These are phyloP conservation scores for Otocyon megalotis DNA, from an alignment of 2,113 vertebrate genomes.

Conservation along the genomic window DNA sequence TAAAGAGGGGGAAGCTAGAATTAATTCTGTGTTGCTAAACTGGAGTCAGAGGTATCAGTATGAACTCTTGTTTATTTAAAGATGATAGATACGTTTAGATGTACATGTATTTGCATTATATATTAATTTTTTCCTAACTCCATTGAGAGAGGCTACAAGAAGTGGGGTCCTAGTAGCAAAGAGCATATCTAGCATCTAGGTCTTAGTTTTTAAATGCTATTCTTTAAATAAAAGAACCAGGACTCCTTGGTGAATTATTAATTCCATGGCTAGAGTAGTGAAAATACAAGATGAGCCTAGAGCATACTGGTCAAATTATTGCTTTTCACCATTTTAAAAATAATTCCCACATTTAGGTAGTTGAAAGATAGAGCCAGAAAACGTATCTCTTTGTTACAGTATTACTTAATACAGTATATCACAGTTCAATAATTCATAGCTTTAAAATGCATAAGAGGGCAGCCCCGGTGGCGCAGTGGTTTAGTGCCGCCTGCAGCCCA, in stretches of 20 bases:
- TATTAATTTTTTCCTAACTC: background rate
- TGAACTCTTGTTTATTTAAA: background rate
- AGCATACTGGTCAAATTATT: background rate
- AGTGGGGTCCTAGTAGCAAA: background rate
- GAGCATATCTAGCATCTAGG: background rate
- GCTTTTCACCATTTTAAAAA: slow-evolving; percentile 23
- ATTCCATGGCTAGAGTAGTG: background rate
- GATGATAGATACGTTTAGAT: background rate
- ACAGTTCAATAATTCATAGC: background rate
- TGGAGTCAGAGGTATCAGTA: background rate
- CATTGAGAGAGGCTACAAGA: background rate
- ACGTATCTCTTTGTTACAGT: background rate
- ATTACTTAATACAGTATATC: too few species aligned
- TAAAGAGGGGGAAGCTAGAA: background rate
- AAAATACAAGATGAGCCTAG: background rate
- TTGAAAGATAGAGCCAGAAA: background rate
- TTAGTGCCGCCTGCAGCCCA: too few species aligned
- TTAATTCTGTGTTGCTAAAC: background rate
- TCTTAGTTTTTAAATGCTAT: background rate
- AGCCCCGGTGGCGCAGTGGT: too few species aligned
- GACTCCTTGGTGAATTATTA: background rate
- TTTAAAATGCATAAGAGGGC: background rate
- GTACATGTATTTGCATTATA: background rate
- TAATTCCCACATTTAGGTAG: slow-evolving; percentile 1
- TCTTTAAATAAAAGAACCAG: background rate